Evolutionary conservation across 2,888 invertebrate genomes (phyloP).

Genomic region (Ophraella communa): DNA sequence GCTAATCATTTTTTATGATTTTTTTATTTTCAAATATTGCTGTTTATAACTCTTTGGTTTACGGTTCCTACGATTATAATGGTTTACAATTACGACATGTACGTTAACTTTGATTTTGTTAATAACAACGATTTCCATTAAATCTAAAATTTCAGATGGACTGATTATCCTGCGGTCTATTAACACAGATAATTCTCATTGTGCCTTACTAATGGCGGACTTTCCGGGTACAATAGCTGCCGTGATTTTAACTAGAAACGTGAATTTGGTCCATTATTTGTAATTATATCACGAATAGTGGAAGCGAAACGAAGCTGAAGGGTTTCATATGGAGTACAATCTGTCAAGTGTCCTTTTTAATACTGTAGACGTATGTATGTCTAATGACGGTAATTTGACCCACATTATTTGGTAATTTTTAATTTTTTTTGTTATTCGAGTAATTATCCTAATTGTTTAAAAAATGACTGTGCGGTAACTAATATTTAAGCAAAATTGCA

Average conservation of each 20-base stretch:
- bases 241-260: slow-evolving; percentile 2
- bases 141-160: background rate
- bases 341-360: slow-evolving; percentile 6
- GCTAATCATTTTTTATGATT: no score
- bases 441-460: no score
- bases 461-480: no score
- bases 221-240: background rate
- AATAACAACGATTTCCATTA: background rate
- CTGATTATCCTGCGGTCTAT: slow-evolving; percentile 1
- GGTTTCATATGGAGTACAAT: slow-evolving; percentile 1
- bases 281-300: slow-evolving; percentile 10
- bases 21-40: no score
- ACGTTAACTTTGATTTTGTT: no score
- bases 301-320: slow-evolving; percentile 1
- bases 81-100: background rate
- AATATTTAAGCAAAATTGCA: no score
- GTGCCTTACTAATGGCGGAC: slow-evolving; percentile 9
- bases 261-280: slow-evolving; percentile 11
- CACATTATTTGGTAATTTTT: background rate
- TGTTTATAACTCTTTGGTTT: no score
- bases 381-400: background rate
- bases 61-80: no score
- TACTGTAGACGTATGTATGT: background rate
- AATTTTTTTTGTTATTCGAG: no score
- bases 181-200: slow-evolving; percentile 8